Evolutionary conservation across 1,140 invertebrate species (phyloP), one percentile per base, ranked within the genome.

Genomic region (Araneus ventricosus): DNA sequence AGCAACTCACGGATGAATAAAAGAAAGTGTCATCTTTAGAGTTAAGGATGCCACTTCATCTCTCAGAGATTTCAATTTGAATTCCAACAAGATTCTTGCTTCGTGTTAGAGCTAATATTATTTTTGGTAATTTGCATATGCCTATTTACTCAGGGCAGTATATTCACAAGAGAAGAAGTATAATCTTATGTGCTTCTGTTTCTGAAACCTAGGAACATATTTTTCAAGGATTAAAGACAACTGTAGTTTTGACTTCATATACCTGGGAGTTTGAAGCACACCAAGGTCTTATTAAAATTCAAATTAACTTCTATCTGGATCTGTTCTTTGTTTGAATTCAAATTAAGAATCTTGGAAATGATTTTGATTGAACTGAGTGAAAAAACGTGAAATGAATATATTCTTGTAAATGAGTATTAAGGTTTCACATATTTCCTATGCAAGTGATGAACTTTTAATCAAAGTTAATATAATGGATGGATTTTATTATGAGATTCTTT

Each of bases 41-140:
- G 10, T n/a, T 82, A 45, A 82, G n/a, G 27, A 24, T 45, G 39
- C 24, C 24, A 45, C 41, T 82, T 45, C 39, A 52, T 82, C 80
- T 82, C 27, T 6, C 70, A 37, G 34, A 22, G 70, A 75, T 75
- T 75, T 75, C 70, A 75, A 75, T 75, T 75, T 75, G 70, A 75
- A 75, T 75, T 20, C 70, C 30, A 75, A 20, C 27, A 75, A 75
- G 30, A 75, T 75, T 75, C 34, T 37, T 34, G 27, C 4, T 75
- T 37, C 30, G 70, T 75, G 70, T 75, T 75, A 75, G 37, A 75
- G 70, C 6, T 37, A 75, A 75, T 75, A 75, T 75, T 75, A 75
- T 75, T 75, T 37, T 34, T 75, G 2, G 70, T 37, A 75, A 75
- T 75, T 75, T 75, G 34, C 70, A 75, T 75, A 75, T 30, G 37